Conservation (phyloP, 2,888 invertebrate species). For the Synergus japonicus region DNA sequence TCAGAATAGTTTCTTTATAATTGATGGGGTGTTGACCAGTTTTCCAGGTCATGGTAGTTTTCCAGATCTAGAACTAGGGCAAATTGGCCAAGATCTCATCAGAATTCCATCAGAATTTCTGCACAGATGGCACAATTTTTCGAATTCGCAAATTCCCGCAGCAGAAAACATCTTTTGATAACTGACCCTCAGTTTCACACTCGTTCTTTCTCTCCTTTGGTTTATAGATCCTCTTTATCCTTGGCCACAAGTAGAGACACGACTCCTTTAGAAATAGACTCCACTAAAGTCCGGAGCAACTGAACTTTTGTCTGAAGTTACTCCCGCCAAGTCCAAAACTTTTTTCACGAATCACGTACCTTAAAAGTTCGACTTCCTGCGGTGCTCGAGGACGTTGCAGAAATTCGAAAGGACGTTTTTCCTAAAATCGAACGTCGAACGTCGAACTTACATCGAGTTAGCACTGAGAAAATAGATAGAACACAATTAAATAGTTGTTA, state of each 20-base stretch:
- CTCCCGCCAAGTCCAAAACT: constrained; percentile 10
- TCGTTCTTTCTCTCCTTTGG: not conserved
- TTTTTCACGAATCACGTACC: constrained; percentile 20
- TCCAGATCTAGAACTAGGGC: no score
- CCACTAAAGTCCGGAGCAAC: not conserved
- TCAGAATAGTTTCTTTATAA: no score
- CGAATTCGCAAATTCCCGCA: not conserved
- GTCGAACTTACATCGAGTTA: not conserved
- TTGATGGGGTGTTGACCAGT: no score
- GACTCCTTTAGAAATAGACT: constrained; percentile 1
- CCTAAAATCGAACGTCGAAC: constrained; percentile 8
- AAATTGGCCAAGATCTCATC: no score
- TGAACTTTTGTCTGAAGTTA: constrained; percentile 16
- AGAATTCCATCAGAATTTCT: no score
- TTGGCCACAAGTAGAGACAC: constrained; percentile 9
- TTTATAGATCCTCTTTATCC: not conserved
- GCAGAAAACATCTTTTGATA: not conserved
- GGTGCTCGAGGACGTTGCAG: not conserved
- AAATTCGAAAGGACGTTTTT: constrained; percentile 22
- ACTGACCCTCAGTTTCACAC: not conserved
- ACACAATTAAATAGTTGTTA: not conserved
- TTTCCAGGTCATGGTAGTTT: no score
- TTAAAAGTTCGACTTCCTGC: not conserved
- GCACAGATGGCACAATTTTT: no score
- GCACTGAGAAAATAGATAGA: not conserved